Conservation (phyloP, 2,797 vertebrate species). For the Trichosurus vulpecula region DNA sequence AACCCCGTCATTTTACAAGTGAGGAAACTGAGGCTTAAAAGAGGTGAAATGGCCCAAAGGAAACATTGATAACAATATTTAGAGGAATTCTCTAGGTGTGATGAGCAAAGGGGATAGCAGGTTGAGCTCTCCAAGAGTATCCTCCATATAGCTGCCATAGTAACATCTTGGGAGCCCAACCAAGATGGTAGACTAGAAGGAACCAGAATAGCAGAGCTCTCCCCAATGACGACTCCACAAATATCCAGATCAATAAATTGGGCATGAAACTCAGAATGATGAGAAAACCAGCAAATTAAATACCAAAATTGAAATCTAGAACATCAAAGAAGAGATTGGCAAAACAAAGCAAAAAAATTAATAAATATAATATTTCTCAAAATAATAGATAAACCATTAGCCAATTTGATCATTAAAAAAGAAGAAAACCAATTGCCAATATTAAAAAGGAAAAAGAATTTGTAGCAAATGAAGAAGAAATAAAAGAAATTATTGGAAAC, state of each 20-base stretch:
- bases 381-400: neutral
- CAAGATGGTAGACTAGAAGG: neutral
- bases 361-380: neutral
- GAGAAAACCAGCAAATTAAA: neutral
- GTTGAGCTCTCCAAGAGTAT: neutral
- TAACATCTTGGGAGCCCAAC: neutral
- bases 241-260: neutral
- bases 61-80: neutral
- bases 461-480: neutral
- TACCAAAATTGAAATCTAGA: neutral
- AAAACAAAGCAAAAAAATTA: neutral
- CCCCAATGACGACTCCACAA: neutral
- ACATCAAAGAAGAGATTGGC: neutral
- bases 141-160: neutral
- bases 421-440: neutral
- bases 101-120: neutral
- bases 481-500: neutral
- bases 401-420: neutral
- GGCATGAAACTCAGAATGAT: neutral
- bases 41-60: neutral
- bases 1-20: neutral
- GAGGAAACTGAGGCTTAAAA: neutral
- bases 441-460: neutral
- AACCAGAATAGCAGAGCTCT: neutral
- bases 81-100: neutral